Percentiles rank a stretch among this genome's conserved stretches.
Evolutionary conservation across 2,888 invertebrate genomes (phyloP).

Genomic region (Drosophila infuscata): DNA sequence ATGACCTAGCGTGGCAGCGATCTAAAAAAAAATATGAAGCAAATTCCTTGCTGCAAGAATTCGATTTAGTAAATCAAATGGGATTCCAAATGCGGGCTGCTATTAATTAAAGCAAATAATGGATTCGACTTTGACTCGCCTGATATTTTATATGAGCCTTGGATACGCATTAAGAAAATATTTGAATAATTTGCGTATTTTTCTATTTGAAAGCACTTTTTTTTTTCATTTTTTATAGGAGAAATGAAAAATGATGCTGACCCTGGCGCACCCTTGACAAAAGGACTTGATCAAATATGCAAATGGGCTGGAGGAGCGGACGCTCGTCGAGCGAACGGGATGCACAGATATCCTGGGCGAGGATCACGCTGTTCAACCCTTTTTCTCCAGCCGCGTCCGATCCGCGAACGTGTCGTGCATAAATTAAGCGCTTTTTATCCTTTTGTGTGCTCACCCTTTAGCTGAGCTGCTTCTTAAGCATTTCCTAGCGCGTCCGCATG

Average conservation of each 20-base stretch:
- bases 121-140: constrained; percentile 13
- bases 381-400: constrained; percentile 58
- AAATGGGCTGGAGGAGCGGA: constrained; percentile 55
- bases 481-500: constrained; percentile 73
- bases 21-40: not conserved
- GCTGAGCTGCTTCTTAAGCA: constrained; percentile 58
- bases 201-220: constrained; percentile 66
- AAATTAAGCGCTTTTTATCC: constrained; percentile 70
- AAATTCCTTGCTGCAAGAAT: not conserved
- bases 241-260: constrained; percentile 76
- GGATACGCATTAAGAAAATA: constrained; percentile 37
- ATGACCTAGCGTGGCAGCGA: constrained; percentile 3
- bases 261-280: constrained; percentile 63
- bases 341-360: constrained; percentile 62
- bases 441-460: constrained; percentile 67
- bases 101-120: constrained; percentile 9
- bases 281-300: constrained; percentile 76
- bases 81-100: not conserved
- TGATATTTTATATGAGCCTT: constrained; percentile 15
- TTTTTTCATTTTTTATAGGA: constrained; percentile 45
- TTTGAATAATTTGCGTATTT: constrained; percentile 73
- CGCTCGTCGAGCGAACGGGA: constrained; percentile 25
- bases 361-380: constrained; percentile 70
- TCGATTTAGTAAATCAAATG: not conserved
- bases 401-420: constrained; percentile 79